A percentile compares a stretch with the other conserved stretches of the same genome.
phyloP scores from a whole-genome alignment of 1,140 invertebrate species.

The Bombus sylvicola region DNA sequence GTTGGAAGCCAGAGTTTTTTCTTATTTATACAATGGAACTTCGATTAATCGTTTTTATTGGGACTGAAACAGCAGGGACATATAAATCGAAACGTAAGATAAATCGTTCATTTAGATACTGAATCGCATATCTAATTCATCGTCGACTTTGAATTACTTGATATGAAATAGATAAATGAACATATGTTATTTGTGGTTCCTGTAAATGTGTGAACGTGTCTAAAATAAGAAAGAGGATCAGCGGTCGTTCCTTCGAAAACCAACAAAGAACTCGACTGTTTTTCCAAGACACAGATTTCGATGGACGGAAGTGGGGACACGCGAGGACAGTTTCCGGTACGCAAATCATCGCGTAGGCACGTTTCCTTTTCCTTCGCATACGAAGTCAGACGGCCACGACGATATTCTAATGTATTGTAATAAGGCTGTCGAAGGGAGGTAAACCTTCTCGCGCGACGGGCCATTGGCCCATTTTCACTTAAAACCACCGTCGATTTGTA shows the following conservation, averaged over 20 bases:
- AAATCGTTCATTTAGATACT: too few relatives aligned
- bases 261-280: too few relatives aligned
- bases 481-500: conserved; percentile 66
- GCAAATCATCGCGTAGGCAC: conserved; percentile 21
- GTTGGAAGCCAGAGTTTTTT: too few relatives aligned
- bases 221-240: not conserved
- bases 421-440: conserved; percentile 52
- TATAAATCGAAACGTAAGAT: too few relatives aligned
- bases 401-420: conserved; percentile 73
- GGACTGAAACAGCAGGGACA: too few relatives aligned
- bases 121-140: too few relatives aligned
- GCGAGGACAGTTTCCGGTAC: conserved; percentile 19
- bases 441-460: conserved; percentile 54
- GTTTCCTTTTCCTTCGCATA: not conserved
- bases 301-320: not conserved
- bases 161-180: too few relatives aligned
- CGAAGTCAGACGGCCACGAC: conserved; percentile 37
- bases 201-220: not conserved
- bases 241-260: not conserved
- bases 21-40: too few relatives aligned
- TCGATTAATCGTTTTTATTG: too few relatives aligned
- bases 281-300: not conserved
- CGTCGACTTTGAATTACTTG: too few relatives aligned
- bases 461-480: conserved; percentile 72
- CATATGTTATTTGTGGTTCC: not conserved